These are phyloP conservation scores for Nemotelus pantherinus DNA, from an alignment of 2,888 invertebrate species.

Conservation along the genomic window DNA sequence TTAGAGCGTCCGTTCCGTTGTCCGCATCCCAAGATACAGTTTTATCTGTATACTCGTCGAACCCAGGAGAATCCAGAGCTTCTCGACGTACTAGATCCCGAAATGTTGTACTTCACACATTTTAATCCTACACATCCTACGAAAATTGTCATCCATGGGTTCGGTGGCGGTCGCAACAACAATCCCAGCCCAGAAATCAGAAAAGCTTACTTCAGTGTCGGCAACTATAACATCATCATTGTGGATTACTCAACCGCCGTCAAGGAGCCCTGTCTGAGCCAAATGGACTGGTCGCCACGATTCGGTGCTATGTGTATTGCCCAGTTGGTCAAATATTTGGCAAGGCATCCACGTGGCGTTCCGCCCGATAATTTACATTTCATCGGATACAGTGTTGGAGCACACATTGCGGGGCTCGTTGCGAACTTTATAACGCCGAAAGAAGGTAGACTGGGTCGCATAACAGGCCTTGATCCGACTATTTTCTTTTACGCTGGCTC, in stretches of 20 bases:
- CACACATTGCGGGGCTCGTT: slow-evolving; percentile 84
- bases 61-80: slow-evolving; percentile 80
- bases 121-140: slow-evolving; percentile 83
- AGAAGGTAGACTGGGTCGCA: slow-evolving; percentile 82
- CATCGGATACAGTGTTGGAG: slow-evolving; percentile 87
- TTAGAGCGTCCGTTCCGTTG: slow-evolving; percentile 82
- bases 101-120: slow-evolving; percentile 77
- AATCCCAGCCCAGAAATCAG: slow-evolving; percentile 87
- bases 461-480: slow-evolving; percentile 87
- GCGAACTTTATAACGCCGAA: slow-evolving; percentile 75
- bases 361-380: slow-evolving; percentile 80
- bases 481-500: slow-evolving; percentile 86
- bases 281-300: slow-evolving; percentile 75
- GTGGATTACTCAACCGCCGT: slow-evolving; percentile 86
- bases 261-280: slow-evolving; percentile 83
- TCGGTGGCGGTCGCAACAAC: slow-evolving; percentile 83
- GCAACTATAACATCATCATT: slow-evolving; percentile 86
- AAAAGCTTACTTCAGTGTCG: slow-evolving; percentile 81
- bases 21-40: slow-evolving; percentile 85
- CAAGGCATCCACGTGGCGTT: slow-evolving; percentile 80
- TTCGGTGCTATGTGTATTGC: slow-evolving; percentile 79
- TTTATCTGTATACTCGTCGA: slow-evolving; percentile 81
- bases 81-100: slow-evolving; percentile 74
- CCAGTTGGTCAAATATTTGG: slow-evolving; percentile 81
- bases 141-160: slow-evolving; percentile 91